phyloP scores from a whole-genome alignment of 2,888 invertebrate species.

The Netelia fuscicornis region DNA sequence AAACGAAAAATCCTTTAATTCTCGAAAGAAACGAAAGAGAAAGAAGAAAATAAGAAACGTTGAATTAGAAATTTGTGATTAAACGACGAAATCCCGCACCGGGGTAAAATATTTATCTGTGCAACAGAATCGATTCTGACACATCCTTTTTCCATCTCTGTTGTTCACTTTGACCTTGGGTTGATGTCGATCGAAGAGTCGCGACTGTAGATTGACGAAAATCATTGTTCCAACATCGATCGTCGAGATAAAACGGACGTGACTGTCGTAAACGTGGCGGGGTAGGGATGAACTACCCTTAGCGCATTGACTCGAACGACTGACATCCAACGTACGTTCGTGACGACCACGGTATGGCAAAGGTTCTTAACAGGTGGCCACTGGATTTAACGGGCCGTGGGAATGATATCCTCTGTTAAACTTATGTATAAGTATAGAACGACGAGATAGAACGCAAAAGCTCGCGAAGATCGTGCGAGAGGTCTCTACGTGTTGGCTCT shows the following conservation, averaged over 20 bases:
- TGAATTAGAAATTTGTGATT: neutral
- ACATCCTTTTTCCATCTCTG: neutral
- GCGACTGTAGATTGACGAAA: constrained; percentile 58
- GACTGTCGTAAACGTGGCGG: neutral
- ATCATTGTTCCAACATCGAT: constrained; percentile 47
- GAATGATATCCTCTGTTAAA: constrained; percentile 43
- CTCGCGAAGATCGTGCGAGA: constrained; percentile 11
- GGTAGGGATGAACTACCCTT: constrained; percentile 29
- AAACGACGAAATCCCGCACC: neutral
- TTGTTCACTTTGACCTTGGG: constrained; percentile 21
- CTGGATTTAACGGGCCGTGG: constrained; percentile 30
- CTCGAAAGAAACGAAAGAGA: neutral
- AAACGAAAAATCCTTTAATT: constrained; percentile 23
- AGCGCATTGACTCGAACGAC: constrained; percentile 40
- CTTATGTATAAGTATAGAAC: neutral
- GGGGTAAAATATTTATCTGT: neutral
- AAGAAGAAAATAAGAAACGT: neutral
- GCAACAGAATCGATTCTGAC: neutral
- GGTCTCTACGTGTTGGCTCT: neutral
- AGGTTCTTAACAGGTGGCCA: constrained; percentile 49
- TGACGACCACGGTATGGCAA: constrained; percentile 27
- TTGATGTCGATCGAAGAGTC: constrained; percentile 20
- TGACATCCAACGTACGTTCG: constrained; percentile 34
- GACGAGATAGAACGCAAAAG: neutral
- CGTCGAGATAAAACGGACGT: neutral